Evolutionary conservation across 2,113 vertebrate species (phyloP).

Genomic region (Ceyx cyanopectus): DNA sequence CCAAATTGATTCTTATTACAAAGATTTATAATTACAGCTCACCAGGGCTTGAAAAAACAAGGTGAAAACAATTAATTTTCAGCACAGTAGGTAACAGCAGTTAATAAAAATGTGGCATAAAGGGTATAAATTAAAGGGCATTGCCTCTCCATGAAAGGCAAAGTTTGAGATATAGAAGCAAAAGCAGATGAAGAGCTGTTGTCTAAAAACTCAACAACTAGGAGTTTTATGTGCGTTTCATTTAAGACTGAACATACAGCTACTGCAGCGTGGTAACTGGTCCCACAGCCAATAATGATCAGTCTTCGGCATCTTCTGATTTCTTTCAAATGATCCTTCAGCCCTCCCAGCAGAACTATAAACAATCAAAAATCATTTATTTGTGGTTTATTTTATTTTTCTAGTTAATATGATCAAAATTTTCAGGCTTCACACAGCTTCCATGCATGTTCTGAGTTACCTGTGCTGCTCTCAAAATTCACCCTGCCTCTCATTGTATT

Average conservation of each 20-base stretch:
- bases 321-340: slow-evolving; percentile 95
- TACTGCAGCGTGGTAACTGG: slow-evolving; percentile 93
- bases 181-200: neutral
- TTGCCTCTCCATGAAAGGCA: neutral
- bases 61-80: neutral
- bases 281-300: slow-evolving; percentile 95
- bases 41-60: neutral
- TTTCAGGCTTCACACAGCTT: neutral
- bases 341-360: slow-evolving; percentile 89
- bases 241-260: slow-evolving; percentile 81
- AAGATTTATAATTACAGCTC: neutral
- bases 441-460: slow-evolving; percentile 61
- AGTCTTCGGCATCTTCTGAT: slow-evolving; percentile 92
- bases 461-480: slow-evolving; percentile 89
- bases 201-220: neutral
- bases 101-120: neutral
- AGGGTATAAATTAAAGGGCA: neutral
- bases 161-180: neutral
- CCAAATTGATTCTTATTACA: neutral
- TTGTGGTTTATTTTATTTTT: neutral
- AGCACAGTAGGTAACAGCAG: neutral
- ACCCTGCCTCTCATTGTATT: slow-evolving; percentile 98
- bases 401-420: neutral
- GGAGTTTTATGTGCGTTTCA: neutral
- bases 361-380: neutral